Evolutionary conservation across 1,140 invertebrate species (phyloP).

Genomic region (Anastrepha obliqua): DNA sequence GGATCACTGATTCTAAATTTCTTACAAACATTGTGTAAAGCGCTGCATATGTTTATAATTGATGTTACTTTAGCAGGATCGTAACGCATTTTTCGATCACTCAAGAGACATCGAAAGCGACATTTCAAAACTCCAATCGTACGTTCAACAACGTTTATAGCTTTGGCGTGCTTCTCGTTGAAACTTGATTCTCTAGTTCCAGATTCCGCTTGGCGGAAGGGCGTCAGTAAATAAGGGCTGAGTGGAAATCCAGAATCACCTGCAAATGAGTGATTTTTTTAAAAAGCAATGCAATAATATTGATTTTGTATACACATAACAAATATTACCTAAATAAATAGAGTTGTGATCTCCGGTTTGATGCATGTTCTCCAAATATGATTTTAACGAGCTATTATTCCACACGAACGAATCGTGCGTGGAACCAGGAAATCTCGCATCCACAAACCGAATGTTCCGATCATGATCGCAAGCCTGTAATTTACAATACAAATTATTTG

Average conservation of each 20-base stretch:
- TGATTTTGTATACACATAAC: background rate
- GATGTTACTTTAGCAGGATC: background rate
- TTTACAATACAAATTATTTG: no score
- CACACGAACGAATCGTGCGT: slow-evolving; percentile 15
- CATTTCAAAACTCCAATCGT: background rate
- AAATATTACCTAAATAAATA: slow-evolving; percentile 5
- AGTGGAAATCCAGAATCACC: background rate
- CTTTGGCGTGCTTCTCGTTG: background rate
- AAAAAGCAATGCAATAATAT: background rate
- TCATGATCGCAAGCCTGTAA: slow-evolving; percentile 12
- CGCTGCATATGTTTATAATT: background rate
- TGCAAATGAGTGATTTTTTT: background rate
- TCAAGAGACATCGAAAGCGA: background rate
- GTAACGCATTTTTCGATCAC: slow-evolving; percentile 10
- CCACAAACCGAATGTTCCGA: background rate
- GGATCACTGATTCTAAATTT: slow-evolving; percentile 17
- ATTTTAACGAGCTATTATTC: background rate
- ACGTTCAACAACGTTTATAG: background rate
- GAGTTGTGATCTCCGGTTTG: background rate
- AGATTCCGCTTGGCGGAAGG: background rate
- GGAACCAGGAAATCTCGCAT: background rate
- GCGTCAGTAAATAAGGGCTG: background rate
- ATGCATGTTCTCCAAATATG: slow-evolving; percentile 4
- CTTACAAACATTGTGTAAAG: background rate
- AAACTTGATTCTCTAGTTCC: background rate